Base-by-base conservation (phyloP, 2,888 invertebrate genomes). In the Sarcophaga rosellei region DNA sequence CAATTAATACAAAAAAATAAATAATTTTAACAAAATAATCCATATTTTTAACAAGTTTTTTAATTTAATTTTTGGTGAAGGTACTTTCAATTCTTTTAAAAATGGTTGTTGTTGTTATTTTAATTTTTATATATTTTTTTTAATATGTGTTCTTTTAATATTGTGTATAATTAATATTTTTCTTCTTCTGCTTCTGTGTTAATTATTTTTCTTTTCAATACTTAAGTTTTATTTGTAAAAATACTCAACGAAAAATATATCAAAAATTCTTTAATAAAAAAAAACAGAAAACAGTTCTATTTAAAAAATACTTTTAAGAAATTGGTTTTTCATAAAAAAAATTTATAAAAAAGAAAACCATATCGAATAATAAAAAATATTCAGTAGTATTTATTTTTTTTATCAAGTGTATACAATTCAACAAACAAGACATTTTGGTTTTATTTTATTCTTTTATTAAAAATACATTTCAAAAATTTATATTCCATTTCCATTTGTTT, bases 381-480 rank as follows among this genome's bases (percentile, higher is more conserved):
- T 66, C 11, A 44, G 44, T 77, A 44, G 44, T 77, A 53, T 65
- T 72, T 76, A 35, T 53, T 15, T 69, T 25, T 68, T 82, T 17
- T n/a, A n/a, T n/a, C 44, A 53, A 21, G 61, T 84, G 74, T 84
- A 86, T 80, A 85, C 4, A 80, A 70, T 86, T 86, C 57, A 86
- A 84, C 86, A 84, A 86, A 86, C 78, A 80, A 85, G 85, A 82
- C 59, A 35, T 35, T 76, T 70, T 15, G 15, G 47, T 53, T 53
- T 53, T 17, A 4, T 53, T 15, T 53, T 15, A 0, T 25, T 47
- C 3, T 53, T 53, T 15, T 62, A 73, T 63, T 68, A 47, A 80
- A 47, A 80, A 85, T 83, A 80, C 77, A 69, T 85, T 84, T 80
- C 80, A 77, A 85, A 87, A 82, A 85, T 87, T 66, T 86, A 78